Base-by-base conservation (phyloP, 2,888 invertebrate genomes). In the Drosophila trichaetosa region DNA sequence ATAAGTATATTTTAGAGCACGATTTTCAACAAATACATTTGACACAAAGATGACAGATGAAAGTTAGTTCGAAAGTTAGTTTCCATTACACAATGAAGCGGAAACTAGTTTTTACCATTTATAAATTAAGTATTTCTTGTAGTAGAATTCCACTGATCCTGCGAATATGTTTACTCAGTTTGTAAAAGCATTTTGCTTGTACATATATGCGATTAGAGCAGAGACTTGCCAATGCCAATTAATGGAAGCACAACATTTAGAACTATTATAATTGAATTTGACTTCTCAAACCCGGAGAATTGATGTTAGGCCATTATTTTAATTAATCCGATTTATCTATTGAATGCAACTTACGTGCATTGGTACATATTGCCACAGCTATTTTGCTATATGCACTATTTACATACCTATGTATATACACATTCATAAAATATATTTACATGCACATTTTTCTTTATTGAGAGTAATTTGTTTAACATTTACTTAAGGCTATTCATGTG, bases 401-500 rank as follows among this genome's bases (percentile, higher is more conserved):
- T n/a, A 2, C n/a, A 40, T 4, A 10, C 7, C 16, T 16, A 34
- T 16, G 13, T 13, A 34, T 1, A 42, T 6, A 13, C 42, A 42
- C 1, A 21, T 16, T 13, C 21, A 46, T 16, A 46, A 21, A 46
- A 46, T 16, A 21, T 13, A 13, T 46, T 7, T 21, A 13, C 33
- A 33, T 21, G 4, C 13, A 27, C 16, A 8, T 52, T 29, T n/a
- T 33, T 27, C 48, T 46, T 4, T 13, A 21, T 33, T 68, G 48
- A 31, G 34, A 38, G 18, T 34, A 31, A 58, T 73, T 64, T 18
- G 33, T 21, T 36, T 29, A 13, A 56, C 27, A 42, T 36, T 34
- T 11, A 16, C 49, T 42, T 46, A 42, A 36, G 48, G 16, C 36
- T 42, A 56, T 52, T 42, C 11, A 31, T 53, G 61, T 13, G 29